phyloP scores from a whole-genome alignment of 2,888 invertebrate species.

The Tyria jacobaeae region DNA sequence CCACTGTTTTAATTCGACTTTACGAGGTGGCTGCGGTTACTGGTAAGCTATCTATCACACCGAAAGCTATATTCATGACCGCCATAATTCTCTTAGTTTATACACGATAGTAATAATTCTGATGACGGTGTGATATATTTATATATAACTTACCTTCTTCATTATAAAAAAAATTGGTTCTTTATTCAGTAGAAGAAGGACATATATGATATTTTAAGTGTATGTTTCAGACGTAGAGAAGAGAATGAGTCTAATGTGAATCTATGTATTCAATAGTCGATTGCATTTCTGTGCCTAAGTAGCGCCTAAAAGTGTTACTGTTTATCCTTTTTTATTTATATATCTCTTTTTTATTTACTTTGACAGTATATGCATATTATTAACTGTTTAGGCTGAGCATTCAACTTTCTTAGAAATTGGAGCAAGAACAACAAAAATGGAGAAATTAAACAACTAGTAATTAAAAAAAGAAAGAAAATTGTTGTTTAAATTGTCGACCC shows the following conservation, averaged over 20 bases:
- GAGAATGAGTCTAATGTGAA: too few species aligned
- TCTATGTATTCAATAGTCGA: too few species aligned
- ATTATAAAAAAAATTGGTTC: background rate
- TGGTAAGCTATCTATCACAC: slow-evolving; percentile 42
- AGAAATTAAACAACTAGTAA: too few species aligned
- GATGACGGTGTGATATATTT: slow-evolving; percentile 3
- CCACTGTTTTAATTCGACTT: slow-evolving; percentile 60
- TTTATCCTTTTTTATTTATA: too few species aligned
- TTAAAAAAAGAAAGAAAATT: background rate
- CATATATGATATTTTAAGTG: too few species aligned
- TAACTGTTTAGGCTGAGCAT: background rate
- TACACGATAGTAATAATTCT: background rate
- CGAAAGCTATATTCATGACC: slow-evolving; percentile 43
- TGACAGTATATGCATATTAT: background rate
- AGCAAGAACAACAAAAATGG: background rate
- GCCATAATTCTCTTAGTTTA: slow-evolving; percentile 25
- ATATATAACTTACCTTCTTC: background rate
- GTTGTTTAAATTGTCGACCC: background rate
- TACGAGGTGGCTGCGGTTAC: slow-evolving; percentile 56
- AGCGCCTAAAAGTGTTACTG: too few species aligned
- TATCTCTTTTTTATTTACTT: background rate
- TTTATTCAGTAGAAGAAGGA: too few species aligned
- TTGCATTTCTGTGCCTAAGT: too few species aligned
- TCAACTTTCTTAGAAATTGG: background rate
- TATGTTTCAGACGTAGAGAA: too few species aligned